Base-by-base conservation (phyloP, 1,140 invertebrate species). In the Planococcus citri region DNA sequence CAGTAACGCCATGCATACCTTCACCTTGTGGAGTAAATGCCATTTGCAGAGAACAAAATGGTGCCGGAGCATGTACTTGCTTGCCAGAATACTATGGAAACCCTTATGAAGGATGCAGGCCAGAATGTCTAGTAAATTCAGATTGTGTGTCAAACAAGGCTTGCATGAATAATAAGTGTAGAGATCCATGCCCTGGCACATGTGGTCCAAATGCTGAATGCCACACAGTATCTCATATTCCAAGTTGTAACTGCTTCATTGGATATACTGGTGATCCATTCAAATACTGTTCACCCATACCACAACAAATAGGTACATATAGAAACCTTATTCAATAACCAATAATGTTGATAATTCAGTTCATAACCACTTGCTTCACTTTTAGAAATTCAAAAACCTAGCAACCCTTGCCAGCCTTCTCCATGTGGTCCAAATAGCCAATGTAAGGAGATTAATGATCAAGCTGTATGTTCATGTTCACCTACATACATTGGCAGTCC, bases 11-110 rank as follows among this genome's bases (percentile, higher is more conserved):
- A 69, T 90, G 88, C 75, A 81, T 83, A 73, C 87, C 88, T 57
- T 87, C 85, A 37, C 88, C 89, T 57, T 92, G 89, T 76, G 90
- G 89, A 57, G 82, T 86, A 1, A 92, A 92, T 79, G 88, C 90
- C 57, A 72, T 88, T 74, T 88, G 86, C 78, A 84, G 85, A 79
- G 90, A 91, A 78, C 85, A 85, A 70, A 88, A 89, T 74, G 87
- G 86, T 24, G 88, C 85, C 27, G 85, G 84, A 1, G 83, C 85
- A 20, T 88, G 86, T 75, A 74, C 76, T 29, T 82, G 81, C 73
- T 70, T 82, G 20, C 77, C 79, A 8, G 78, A 80, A 70, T 83
- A 81, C 72, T 78, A 80, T 72, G 83, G 82, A 68, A 82, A 84
- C 74, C 82, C 82, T 0, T 82, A 81, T 70, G 75, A 78, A 72